A percentile compares a stretch with the other conserved stretches of the same genome.
These are phyloP conservation scores for Romanomermis culicivorax DNA, from an alignment of 2,888 invertebrate species.

Conservation along the genomic window DNA sequence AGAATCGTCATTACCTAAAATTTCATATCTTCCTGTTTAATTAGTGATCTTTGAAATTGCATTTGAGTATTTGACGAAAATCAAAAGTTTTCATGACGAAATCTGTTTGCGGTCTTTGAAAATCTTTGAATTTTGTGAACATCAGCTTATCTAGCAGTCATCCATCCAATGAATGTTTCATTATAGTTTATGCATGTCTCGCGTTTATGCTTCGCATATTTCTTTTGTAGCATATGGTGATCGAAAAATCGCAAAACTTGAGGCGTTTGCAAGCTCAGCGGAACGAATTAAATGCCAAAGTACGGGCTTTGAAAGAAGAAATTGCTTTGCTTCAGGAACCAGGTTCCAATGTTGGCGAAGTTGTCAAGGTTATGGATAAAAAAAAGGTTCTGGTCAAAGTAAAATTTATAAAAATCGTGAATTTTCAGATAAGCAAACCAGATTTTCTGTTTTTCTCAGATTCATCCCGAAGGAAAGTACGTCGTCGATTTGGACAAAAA, in stretches of 20 bases:
- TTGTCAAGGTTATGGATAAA: slow-evolving; percentile 99
- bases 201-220: too few species aligned
- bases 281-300: slow-evolving; percentile 95
- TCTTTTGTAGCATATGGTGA: slow-evolving; percentile 53
- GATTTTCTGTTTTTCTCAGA: slow-evolving; percentile 32
- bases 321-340: slow-evolving; percentile 81
- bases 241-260: slow-evolving; percentile 92
- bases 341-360: slow-evolving; percentile 97
- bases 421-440: neutral
- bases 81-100: too few species aligned
- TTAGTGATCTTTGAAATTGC: too few species aligned
- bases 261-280: slow-evolving; percentile 88
- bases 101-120: too few species aligned
- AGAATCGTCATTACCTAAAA: too few species aligned
- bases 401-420: too few species aligned
- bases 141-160: too few species aligned
- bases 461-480: slow-evolving; percentile 97
- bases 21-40: too few species aligned
- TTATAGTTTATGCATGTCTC: too few species aligned
- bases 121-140: too few species aligned
- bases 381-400: slow-evolving; percentile 91
- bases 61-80: too few species aligned
- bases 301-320: slow-evolving; percentile 89
- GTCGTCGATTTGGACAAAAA: slow-evolving; percentile 97
- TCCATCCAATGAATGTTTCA: too few species aligned